Conservation (phyloP, 2,888 invertebrate genomes). For the Leucophenga montana region DNA sequence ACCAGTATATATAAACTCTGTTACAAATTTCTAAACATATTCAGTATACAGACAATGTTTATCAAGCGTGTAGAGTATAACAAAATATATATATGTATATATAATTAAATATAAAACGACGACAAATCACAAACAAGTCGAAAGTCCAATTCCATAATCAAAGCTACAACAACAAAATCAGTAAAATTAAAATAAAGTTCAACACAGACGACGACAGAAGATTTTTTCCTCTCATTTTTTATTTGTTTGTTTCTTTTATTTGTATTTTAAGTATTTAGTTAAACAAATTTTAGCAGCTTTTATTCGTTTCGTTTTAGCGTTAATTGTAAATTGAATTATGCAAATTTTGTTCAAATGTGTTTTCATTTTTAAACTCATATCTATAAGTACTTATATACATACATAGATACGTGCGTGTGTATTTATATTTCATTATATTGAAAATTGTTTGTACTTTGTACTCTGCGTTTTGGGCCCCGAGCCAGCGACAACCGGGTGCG, state of each 20-base stretch:
- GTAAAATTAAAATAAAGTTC: not conserved
- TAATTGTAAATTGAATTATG: slow-evolving; percentile 43
- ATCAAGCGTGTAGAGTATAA: not conserved
- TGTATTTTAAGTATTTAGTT: not conserved
- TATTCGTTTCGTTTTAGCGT: not conserved
- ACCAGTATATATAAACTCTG: slow-evolving; percentile 35
- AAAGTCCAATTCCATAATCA: slow-evolving; percentile 54
- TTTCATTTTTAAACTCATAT: not conserved
- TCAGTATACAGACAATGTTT: too few relatives aligned
- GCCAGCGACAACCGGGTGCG: not conserved
- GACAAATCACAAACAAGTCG: slow-evolving; percentile 56
- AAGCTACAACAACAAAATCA: slow-evolving; percentile 2
- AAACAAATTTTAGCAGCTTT: not conserved
- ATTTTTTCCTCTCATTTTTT: not conserved
- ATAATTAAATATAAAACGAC: slow-evolving; percentile 9
- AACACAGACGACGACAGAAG: slow-evolving; percentile 1
- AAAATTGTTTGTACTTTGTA: slow-evolving; percentile 37
- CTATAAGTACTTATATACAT: too few relatives aligned
- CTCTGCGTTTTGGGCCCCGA: slow-evolving; percentile 42
- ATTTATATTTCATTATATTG: slow-evolving; percentile 40
- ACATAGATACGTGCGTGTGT: too few relatives aligned
- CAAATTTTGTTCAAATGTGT: too few relatives aligned
- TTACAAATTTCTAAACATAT: not conserved
- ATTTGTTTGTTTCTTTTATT: not conserved
- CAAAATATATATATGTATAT: not conserved